Percentiles rank a stretch among this genome's conserved stretches.
Evolutionary conservation across 2,888 invertebrate species (phyloP).

Genomic region (Cheilosia soror): DNA sequence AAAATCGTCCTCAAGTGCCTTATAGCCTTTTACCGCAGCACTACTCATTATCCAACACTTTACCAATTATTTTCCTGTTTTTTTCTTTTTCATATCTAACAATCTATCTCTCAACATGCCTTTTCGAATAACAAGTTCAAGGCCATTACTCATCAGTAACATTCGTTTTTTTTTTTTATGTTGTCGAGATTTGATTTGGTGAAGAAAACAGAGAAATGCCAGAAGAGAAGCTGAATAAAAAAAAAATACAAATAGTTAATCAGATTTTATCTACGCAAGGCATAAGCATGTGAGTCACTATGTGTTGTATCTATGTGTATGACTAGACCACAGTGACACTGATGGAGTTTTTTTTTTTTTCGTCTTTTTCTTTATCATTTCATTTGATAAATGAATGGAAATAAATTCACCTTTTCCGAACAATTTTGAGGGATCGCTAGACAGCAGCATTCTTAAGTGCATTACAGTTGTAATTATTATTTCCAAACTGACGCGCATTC

Average conservation of each 20-base stretch:
- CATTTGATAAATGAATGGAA: conserved; percentile 60
- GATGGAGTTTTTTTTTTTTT: conserved; percentile 23
- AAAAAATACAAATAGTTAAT: conserved; percentile 53
- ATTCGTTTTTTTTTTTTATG: neutral
- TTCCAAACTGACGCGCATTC: conserved; percentile 60
- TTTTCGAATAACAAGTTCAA: conserved; percentile 70
- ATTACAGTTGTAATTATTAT: conserved; percentile 69
- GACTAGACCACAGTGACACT: conserved; percentile 26
- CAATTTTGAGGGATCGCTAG: conserved; percentile 1
- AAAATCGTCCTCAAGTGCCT: conserved; percentile 41
- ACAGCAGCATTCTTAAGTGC: conserved; percentile 45
- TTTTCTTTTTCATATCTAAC: conserved; percentile 3
- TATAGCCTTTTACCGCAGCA: conserved; percentile 22
- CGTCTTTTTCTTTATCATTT: conserved; percentile 17
- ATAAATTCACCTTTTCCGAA: conserved; percentile 21
- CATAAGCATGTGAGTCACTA: conserved; percentile 31
- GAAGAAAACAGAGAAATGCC: conserved; percentile 36
- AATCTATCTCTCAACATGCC: conserved; percentile 29
- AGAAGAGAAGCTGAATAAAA: conserved; percentile 31
- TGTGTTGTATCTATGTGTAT: neutral
- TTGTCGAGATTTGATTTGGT: conserved; percentile 40
- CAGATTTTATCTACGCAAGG: conserved; percentile 56
- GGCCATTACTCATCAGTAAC: conserved; percentile 68
- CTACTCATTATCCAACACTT: conserved; percentile 48
- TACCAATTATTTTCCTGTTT: conserved; percentile 46